Evolutionary conservation across 2,797 vertebrate genomes (phyloP).

Genomic region (Eulemur coronatus): DNA sequence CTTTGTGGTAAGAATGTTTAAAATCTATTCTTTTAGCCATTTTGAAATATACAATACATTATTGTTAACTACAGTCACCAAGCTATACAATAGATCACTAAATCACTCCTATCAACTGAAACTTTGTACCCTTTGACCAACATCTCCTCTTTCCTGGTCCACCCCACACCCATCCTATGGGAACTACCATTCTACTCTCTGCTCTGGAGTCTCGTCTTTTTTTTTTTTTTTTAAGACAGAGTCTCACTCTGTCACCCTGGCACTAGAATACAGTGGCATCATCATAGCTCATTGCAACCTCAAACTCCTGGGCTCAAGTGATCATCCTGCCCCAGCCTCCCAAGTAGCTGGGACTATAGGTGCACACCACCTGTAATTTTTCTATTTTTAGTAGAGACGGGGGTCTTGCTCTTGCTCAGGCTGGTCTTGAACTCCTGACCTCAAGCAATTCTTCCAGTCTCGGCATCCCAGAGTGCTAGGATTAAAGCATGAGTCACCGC

Average conservation of each 20-base stretch:
- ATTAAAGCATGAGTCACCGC: not conserved
- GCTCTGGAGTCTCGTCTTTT: not conserved
- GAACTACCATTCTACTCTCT: not conserved
- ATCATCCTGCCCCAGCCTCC: not conserved
- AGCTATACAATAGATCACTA: not conserved
- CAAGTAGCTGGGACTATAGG: too few species aligned
- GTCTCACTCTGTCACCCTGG: not conserved
- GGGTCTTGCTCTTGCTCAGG: not conserved
- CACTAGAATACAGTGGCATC: not conserved
- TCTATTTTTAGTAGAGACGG: not conserved
- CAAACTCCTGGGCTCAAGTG: not conserved
- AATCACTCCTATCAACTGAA: not conserved
- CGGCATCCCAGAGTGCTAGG: not conserved
- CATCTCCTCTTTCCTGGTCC: not conserved
- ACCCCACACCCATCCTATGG: not conserved
- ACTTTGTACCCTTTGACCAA: not conserved
- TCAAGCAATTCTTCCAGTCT: not conserved
- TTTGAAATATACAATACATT: not conserved
- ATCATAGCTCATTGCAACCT: not conserved
- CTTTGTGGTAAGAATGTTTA: not conserved
- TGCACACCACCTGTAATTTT: not conserved
- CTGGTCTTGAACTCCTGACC: not conserved
- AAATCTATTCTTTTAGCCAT: not conserved
- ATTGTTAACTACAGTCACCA: not conserved
- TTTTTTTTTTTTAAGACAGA: not conserved